Percentiles rank a stretch among this genome's conserved stretches.
These are phyloP conservation scores for Neodiprion lecontei DNA, from an alignment of 1,140 invertebrate species.

Conservation along the genomic window DNA sequence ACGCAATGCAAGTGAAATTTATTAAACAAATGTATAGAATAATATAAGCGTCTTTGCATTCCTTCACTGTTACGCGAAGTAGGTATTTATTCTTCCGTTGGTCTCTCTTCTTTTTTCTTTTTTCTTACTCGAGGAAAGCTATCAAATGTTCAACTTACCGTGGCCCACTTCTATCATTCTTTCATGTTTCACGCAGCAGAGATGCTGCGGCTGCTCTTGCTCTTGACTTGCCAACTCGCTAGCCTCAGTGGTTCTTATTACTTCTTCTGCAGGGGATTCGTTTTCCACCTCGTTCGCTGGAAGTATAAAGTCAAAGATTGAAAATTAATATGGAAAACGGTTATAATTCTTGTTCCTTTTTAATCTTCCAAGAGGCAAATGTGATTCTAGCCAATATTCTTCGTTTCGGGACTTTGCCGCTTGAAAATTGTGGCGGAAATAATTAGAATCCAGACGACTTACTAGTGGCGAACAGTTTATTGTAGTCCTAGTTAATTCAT, in stretches of 20 bases:
- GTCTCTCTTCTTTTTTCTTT: not conserved
- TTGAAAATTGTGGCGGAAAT: too few species aligned
- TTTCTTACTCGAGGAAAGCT: not conserved
- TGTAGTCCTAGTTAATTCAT: too few species aligned
- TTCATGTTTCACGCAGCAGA: slow-evolving; percentile 52
- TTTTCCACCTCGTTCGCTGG: slow-evolving; percentile 15
- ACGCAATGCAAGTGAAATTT: too few species aligned
- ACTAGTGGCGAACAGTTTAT: too few species aligned
- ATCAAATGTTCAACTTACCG: slow-evolving; percentile 40
- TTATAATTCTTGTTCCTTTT: not conserved
- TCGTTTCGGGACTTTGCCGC: too few species aligned
- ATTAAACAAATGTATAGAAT: too few species aligned
- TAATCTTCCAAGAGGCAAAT: too few species aligned
- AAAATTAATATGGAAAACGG: not conserved
- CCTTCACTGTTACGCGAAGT: too few species aligned
- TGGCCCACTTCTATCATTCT: slow-evolving; percentile 51
- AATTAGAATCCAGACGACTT: too few species aligned
- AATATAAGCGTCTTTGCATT: too few species aligned
- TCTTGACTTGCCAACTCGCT: slow-evolving; percentile 16
- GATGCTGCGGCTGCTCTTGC: slow-evolving; percentile 34
- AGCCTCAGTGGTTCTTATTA: not conserved
- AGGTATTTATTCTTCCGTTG: too few species aligned
- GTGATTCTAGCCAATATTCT: too few species aligned
- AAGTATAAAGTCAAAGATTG: slow-evolving; percentile 7
- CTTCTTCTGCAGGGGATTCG: not conserved